phyloP scores from a whole-genome alignment of 2,888 invertebrate genomes.

The Dynastes maya region DNA sequence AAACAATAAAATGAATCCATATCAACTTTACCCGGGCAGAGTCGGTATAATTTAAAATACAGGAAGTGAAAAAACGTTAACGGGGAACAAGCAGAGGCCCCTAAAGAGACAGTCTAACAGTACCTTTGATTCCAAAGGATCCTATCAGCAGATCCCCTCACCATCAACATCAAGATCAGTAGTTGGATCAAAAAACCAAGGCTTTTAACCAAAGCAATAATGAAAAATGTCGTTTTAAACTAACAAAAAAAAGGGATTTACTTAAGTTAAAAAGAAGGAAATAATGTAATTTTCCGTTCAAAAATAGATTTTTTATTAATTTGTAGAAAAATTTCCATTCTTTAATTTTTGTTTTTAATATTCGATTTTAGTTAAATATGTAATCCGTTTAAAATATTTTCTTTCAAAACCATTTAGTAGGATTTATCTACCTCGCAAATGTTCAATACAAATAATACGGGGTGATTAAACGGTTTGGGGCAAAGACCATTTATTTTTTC shows the following conservation, averaged over 20 bases:
- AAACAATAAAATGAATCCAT: slow-evolving; percentile 74
- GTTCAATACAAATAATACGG: too few species aligned
- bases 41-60: too few species aligned
- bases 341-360: too few species aligned
- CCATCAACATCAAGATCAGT: slow-evolving; percentile 60
- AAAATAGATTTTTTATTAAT: slow-evolving; percentile 53
- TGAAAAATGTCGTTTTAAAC: slow-evolving; percentile 38
- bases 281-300: slow-evolving; percentile 47
- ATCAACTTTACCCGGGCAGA: slow-evolving; percentile 83
- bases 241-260: slow-evolving; percentile 45
- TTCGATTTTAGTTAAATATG: too few species aligned
- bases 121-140: slow-evolving; percentile 58
- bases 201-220: slow-evolving; percentile 60
- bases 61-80: slow-evolving; percentile 54
- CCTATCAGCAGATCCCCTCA: slow-evolving; percentile 59
- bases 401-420: too few species aligned
- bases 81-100: slow-evolving; percentile 27
- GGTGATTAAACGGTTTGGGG: too few species aligned
- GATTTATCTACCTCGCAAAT: too few species aligned
- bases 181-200: slow-evolving; percentile 65
- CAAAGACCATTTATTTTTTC: too few species aligned
- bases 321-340: slow-evolving; percentile 48
- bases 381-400: too few species aligned
- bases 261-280: slow-evolving; percentile 33
- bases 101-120: slow-evolving; percentile 55